Base-by-base conservation (phyloP, 2,888 invertebrate species). In the Lomographa bimaculata region DNA sequence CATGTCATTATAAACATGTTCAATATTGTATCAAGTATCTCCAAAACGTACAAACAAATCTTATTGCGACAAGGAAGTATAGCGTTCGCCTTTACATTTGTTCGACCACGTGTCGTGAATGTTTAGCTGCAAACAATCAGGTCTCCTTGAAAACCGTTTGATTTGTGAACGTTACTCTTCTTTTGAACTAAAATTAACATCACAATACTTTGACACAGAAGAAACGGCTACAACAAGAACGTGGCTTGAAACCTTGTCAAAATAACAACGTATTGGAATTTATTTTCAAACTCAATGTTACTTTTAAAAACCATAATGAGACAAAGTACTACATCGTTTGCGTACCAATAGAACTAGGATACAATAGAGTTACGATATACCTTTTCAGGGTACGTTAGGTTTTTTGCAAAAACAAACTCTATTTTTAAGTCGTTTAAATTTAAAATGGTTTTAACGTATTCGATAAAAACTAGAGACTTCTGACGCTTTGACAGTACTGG, bases 101-200 rank as follows among this genome's bases (percentile, higher is more conserved):
- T 7, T n/a, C 10, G 3, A 8, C 28, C 28, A 37, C 30, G 32
- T 38, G 25, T 26, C 27, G 18, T 2, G 21, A 26, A 30, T 32
- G 32, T 39, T 27, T 23, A 33, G 27, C 9, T 21, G 27, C 17
- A 35, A 24, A 41, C 30, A 30, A 42, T 30, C 7, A 7, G 7
- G 3, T 37, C 27, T 32, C 30, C 28, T 34, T 30, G 29, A 36
- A 32, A 32, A 19, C 28, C 35, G 32, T 35, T 25, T 39, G 36
- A 38, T 50, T 46, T 42, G 29, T 32, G 33, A 47, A 36, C 37
- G 35, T 17, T 42, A 23, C 9, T 14, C 34, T 49, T 45, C 50
- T 47, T 48, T 35, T 39, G 35, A 39, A 40, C 17, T 32, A 14
- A 37, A 42, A 54, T 54, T 52, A 36, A 21, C 57, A 54, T 57